Evolutionary conservation across 2,797 vertebrate genomes (phyloP).

Genomic region (Danio jaintianensis): DNA sequence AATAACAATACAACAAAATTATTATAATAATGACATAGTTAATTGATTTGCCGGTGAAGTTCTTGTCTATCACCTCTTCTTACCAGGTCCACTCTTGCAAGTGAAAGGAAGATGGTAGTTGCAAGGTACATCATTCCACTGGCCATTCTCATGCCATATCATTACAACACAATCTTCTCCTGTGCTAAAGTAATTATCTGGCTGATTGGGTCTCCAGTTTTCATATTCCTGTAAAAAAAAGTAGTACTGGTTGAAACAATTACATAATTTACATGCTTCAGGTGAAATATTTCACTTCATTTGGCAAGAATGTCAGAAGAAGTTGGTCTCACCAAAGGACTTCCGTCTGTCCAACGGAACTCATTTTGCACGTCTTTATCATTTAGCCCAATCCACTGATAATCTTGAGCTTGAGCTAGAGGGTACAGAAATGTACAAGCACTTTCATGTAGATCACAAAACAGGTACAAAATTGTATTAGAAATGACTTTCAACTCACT

Average conservation of each 20-base stretch:
- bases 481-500: slow-evolving; percentile 75
- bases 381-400: slow-evolving; percentile 96
- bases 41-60: slow-evolving; percentile 2
- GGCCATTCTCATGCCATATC: slow-evolving; percentile 91
- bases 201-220: slow-evolving; percentile 96
- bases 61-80: slow-evolving; percentile 54
- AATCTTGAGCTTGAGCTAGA: slow-evolving; percentile 79
- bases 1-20: neutral
- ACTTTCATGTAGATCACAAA: neutral
- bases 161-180: slow-evolving; percentile 95
- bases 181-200: slow-evolving; percentile 89
- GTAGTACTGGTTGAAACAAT: neutral
- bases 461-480: neutral
- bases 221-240: slow-evolving; percentile 81
- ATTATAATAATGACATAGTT: neutral
- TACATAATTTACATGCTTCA: neutral
- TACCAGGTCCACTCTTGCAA: slow-evolving; percentile 92
- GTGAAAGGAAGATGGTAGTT: slow-evolving; percentile 96
- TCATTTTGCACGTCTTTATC: slow-evolving; percentile 89
- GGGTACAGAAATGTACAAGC: slow-evolving; percentile 19
- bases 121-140: slow-evolving; percentile 96
- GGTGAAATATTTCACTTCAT: neutral
- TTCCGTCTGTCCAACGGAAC: slow-evolving; percentile 93
- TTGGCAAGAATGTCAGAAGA: neutral
- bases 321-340: slow-evolving; percentile 84